Conservation (phyloP, 2,797 vertebrate genomes). For the Syncerus caffer region DNA sequence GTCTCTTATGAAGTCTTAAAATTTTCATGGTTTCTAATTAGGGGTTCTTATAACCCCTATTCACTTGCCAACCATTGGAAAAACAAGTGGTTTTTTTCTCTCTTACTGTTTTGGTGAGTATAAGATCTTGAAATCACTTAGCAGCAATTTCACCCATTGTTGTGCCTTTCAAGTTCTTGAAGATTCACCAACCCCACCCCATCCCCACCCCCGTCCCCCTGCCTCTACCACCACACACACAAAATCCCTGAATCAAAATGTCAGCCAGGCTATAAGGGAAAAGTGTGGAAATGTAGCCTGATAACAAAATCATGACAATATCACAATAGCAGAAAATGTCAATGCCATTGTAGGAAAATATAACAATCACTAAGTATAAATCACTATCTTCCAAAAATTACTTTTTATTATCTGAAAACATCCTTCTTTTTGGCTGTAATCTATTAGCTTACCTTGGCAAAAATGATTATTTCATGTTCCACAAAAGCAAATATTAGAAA, state of each 20-base stretch:
- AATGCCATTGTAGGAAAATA: background rate
- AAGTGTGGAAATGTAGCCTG: background rate
- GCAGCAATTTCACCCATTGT: conserved; percentile 11
- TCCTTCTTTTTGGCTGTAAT: background rate
- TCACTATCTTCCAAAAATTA: background rate
- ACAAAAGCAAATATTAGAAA: background rate
- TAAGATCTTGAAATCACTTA: conserved; percentile 35
- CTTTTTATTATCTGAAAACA: conserved; percentile 12
- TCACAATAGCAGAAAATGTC: background rate
- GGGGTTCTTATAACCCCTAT: background rate
- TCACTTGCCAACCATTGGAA: background rate
- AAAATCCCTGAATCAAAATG: conserved; percentile 2
- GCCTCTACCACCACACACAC: background rate
- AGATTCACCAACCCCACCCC: background rate
- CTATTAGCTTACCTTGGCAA: conserved; percentile 22
- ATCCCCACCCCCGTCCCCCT: background rate
- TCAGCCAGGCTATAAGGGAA: background rate
- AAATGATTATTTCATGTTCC: background rate
- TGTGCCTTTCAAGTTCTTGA: conserved; percentile 30
- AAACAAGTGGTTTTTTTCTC: background rate
- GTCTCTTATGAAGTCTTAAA: background rate
- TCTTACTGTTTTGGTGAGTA: background rate
- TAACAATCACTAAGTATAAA: background rate
- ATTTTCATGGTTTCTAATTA: conserved; percentile 28
- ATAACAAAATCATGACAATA: conserved; percentile 8